These are phyloP conservation scores for Burhinus bistriatus DNA, from an alignment of 2,113 vertebrate genomes.

Conservation along the genomic window DNA sequence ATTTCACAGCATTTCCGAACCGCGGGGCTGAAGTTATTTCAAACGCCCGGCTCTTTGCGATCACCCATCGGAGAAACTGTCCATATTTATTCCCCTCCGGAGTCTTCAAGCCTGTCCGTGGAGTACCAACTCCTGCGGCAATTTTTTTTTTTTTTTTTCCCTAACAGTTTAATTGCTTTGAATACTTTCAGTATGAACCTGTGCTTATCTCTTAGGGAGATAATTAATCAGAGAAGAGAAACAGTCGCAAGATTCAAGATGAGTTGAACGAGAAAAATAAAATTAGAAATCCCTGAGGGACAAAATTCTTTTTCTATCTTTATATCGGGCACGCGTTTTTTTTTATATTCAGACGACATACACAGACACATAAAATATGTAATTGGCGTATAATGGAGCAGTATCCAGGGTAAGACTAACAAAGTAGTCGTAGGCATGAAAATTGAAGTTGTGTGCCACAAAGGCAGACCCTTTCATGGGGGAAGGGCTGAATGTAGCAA, in stretches of 20 bases:
- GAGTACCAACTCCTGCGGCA: background rate
- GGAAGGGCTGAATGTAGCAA: conserved; percentile 76
- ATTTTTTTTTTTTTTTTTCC: background rate
- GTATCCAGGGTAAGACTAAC: background rate
- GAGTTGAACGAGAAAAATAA: background rate
- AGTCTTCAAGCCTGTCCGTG: background rate
- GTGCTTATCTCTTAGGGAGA: background rate
- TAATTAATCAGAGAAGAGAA: background rate
- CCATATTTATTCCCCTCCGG: background rate
- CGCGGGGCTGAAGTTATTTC: background rate
- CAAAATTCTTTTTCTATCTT: background rate
- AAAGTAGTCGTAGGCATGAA: conserved; percentile 13
- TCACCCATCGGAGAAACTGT: background rate
- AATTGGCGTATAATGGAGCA: background rate
- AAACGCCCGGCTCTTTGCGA: background rate
- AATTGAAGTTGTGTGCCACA: conserved; percentile 58
- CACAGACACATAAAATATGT: background rate
- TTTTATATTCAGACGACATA: background rate
- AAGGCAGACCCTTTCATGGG: conserved; percentile 50
- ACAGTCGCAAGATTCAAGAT: background rate
- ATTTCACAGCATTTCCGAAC: background rate
- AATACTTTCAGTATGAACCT: background rate
- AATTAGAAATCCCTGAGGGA: background rate
- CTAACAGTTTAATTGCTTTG: background rate
- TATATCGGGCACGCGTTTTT: background rate